These are phyloP conservation scores for Trichopria drosophilae DNA, from an alignment of 2,888 invertebrate species.

Conservation along the genomic window DNA sequence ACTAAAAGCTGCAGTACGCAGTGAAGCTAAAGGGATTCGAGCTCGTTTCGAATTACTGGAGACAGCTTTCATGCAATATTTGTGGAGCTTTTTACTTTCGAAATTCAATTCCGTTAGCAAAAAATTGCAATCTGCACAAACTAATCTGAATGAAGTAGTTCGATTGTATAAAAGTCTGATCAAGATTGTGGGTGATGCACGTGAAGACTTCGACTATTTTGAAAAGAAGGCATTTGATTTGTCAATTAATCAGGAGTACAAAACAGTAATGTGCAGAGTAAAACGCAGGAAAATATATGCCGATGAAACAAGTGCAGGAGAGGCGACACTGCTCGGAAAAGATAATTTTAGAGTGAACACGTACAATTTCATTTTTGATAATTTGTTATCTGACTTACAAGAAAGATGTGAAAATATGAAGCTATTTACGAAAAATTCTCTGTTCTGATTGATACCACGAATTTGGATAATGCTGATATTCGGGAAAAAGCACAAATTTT, in stretches of 20 bases:
- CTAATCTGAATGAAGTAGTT: constrained; percentile 19
- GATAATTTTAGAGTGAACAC: constrained; percentile 5
- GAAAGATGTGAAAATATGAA: constrained; percentile 2
- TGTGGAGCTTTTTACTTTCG: constrained; percentile 25
- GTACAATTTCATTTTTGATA: constrained; percentile 1
- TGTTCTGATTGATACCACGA: no score
- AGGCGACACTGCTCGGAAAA: neutral
- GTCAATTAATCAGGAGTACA: constrained; percentile 14
- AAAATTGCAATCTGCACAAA: constrained; percentile 15
- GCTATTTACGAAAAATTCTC: no score
- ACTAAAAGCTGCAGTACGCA: constrained; percentile 18
- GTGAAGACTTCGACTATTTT: constrained; percentile 16
- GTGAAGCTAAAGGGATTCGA: constrained; percentile 21
- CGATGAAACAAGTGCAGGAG: constrained; percentile 9
- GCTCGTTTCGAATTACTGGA: constrained; percentile 15
- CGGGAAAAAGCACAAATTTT: no score
- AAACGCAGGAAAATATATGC: constrained; percentile 10
- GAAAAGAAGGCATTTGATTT: constrained; percentile 18
- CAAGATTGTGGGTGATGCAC: constrained; percentile 5
- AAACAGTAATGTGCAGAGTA: neutral
- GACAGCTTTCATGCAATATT: constrained; percentile 13
- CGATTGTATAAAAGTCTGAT: constrained; percentile 21
- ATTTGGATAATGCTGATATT: no score
- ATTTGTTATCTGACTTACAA: neutral
- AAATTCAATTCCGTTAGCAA: constrained; percentile 25